Evolutionary conservation across 2,888 invertebrate genomes (phyloP).

Genomic region (Leucozona laternaria): DNA sequence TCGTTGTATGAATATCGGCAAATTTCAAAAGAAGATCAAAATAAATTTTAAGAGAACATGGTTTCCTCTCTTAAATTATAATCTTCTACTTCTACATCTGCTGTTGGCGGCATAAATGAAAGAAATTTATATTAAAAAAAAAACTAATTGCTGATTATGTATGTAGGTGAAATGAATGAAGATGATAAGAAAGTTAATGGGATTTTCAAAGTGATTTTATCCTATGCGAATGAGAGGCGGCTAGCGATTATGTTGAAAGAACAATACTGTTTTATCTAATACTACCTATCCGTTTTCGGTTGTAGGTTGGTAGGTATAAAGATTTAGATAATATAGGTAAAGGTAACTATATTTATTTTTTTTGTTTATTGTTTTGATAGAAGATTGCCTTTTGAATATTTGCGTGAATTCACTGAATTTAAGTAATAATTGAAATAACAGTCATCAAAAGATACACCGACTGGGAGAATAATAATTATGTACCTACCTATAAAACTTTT

Average conservation of each 20-base stretch:
- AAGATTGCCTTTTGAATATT: conserved; percentile 13
- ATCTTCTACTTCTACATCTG: conserved; percentile 8
- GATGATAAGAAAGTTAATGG: conserved; percentile 59
- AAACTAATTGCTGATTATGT: conserved; percentile 49
- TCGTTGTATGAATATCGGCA: neutral
- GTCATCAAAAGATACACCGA: conserved; percentile 24
- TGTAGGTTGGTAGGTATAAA: conserved; percentile 8
- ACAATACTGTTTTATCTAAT: conserved; percentile 33
- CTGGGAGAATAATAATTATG: neutral
- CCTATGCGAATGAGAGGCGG: conserved; percentile 37
- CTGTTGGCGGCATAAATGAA: conserved; percentile 65
- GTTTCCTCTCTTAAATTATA: conserved; percentile 52
- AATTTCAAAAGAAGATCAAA: conserved; percentile 32
- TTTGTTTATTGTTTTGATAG: conserved; percentile 18
- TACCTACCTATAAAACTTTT: neutral
- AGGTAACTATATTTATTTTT: neutral
- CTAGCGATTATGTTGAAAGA: conserved; percentile 41
- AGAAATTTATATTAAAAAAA: conserved; percentile 47
- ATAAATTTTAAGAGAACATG: conserved; percentile 49
- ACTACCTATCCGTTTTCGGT: conserved; percentile 13
- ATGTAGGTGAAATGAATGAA: conserved; percentile 51
- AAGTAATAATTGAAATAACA: conserved; percentile 22
- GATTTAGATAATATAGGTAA: conserved; percentile 3
- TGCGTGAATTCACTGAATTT: conserved; percentile 23
- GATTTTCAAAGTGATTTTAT: conserved; percentile 49